Percentiles rank a stretch among this genome's conserved stretches.
These are phyloP conservation scores for Macquaria australasica DNA, from an alignment of 2,113 vertebrate species.

Conservation along the genomic window DNA sequence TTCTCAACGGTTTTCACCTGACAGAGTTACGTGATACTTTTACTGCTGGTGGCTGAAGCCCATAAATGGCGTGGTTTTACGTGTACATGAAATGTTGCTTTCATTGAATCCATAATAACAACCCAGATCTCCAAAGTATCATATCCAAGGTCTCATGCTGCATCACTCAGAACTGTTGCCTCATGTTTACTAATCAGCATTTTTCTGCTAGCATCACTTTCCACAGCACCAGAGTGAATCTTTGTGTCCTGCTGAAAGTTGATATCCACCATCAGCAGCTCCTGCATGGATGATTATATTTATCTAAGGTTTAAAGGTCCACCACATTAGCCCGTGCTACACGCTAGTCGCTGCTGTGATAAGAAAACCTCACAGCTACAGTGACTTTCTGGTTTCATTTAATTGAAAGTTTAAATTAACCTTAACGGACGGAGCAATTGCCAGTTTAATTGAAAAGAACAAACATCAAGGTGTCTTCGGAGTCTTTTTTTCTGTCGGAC, in stretches of 20 bases:
- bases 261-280: conserved; percentile 5
- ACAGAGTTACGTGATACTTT: background rate
- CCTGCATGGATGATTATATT: background rate
- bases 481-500: background rate
- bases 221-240: background rate
- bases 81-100: background rate
- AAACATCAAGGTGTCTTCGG: conserved; percentile 1
- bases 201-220: conserved; percentile 41
- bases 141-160: background rate
- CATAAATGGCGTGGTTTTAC: too few relatives aligned
- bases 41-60: background rate
- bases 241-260: background rate
- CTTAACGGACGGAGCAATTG: background rate
- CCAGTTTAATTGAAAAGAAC: background rate
- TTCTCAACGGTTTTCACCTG: background rate
- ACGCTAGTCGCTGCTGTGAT: background rate
- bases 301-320: conserved; percentile 1
- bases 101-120: background rate
- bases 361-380: conserved; percentile 13
- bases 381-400: background rate
- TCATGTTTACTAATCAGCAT: conserved; percentile 34
- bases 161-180: conserved; percentile 34
- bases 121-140: background rate
- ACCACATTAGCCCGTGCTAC: background rate
- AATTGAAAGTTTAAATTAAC: background rate